These are phyloP conservation scores for Mimachlamys varia DNA, from an alignment of 2,888 invertebrate species.

Conservation along the genomic window DNA sequence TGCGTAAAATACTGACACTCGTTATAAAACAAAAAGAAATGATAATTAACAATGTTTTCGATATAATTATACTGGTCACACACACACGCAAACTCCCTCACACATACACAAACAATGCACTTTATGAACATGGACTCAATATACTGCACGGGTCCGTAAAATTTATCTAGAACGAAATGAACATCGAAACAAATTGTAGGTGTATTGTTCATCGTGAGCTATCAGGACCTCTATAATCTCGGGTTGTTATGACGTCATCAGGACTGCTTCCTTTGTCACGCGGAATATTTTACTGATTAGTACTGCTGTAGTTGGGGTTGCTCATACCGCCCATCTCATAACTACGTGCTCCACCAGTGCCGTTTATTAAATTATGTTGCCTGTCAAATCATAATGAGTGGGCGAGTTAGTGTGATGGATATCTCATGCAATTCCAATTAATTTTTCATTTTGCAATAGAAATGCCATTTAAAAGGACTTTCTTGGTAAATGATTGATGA, in stretches of 20 bases:
- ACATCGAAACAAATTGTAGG: neutral
- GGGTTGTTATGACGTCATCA: neutral
- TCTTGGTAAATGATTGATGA: too few relatives aligned
- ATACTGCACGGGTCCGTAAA: neutral
- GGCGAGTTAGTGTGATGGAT: neutral
- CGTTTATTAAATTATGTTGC: conserved; percentile 40
- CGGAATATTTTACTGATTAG: neutral
- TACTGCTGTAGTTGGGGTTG: conserved; percentile 46
- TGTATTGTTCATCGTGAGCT: neutral
- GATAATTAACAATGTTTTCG: neutral
- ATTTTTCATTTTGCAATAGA: neutral
- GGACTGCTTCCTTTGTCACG: neutral
- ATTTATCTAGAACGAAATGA: neutral
- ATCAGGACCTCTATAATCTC: neutral
- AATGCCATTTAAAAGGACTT: neutral
- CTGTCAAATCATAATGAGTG: conserved; percentile 37
- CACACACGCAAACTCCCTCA: too few relatives aligned
- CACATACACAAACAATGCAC: too few relatives aligned
- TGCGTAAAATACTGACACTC: neutral
- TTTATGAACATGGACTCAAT: too few relatives aligned
- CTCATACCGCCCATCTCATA: conserved; percentile 52
- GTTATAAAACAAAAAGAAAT: neutral
- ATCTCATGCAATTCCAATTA: neutral
- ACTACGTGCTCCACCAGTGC: neutral
- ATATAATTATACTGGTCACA: neutral